These are phyloP conservation scores for Lontra canadensis DNA, from an alignment of 2,113 vertebrate genomes.

Conservation along the genomic window DNA sequence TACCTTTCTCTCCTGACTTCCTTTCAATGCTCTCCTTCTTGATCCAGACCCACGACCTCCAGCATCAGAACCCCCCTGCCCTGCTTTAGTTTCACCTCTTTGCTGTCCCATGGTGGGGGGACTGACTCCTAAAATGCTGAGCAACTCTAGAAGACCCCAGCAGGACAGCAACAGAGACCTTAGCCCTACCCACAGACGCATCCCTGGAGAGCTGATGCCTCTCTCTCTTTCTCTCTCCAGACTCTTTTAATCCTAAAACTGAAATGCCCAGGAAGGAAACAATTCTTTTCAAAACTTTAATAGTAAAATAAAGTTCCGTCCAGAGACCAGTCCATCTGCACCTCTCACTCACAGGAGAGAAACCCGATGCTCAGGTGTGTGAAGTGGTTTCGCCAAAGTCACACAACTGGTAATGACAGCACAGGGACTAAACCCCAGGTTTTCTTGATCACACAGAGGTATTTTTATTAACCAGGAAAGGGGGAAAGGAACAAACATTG, in stretches of 20 bases:
- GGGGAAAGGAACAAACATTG: background rate
- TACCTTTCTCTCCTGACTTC: background rate
- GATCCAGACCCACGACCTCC: background rate
- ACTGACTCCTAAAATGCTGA: background rate
- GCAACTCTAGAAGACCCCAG: no score
- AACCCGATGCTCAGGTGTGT: accelerated
- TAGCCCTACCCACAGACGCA: background rate
- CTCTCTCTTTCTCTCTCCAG: background rate
- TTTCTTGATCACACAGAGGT: background rate
- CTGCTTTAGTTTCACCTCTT: background rate
- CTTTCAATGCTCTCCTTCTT: background rate
- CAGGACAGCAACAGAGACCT: background rate
- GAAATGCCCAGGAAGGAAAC: background rate
- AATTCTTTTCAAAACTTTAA: background rate
- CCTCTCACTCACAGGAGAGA: background rate
- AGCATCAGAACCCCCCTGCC: background rate
- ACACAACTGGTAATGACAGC: background rate
- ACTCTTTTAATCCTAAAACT: background rate
- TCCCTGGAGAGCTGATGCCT: background rate
- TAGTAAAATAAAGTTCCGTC: background rate
- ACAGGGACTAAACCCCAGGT: background rate
- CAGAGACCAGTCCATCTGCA: background rate
- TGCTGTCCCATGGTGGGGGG: background rate
- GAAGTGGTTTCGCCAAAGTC: background rate
- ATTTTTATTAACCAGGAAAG: background rate